Evolutionary conservation across 1,140 invertebrate genomes (phyloP).

Genomic region (Calephelis nemesis): DNA sequence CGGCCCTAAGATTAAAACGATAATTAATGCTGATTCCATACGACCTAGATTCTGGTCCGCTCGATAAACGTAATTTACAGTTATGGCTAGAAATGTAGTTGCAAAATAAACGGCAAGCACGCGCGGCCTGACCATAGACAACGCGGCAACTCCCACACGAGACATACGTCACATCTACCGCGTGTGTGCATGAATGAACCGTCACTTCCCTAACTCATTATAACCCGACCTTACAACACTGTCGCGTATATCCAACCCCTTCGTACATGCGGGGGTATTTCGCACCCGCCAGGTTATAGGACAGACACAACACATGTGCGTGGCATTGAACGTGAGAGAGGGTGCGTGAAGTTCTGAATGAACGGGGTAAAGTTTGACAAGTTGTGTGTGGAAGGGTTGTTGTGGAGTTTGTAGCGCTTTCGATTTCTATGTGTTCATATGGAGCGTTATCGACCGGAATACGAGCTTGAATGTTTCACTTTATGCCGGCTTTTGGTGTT

Average conservation of each 20-base stretch:
- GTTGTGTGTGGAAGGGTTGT: conserved; percentile 67
- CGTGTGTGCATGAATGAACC: conserved; percentile 56
- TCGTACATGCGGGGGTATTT: conserved; percentile 25
- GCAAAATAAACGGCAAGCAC: conserved; percentile 72
- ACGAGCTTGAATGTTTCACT: conserved; percentile 39
- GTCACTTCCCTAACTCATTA: conserved; percentile 43
- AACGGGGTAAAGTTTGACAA: conserved; percentile 67
- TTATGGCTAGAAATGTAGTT: conserved; percentile 77
- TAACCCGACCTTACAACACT: conserved; percentile 38
- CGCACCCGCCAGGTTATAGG: conserved; percentile 38
- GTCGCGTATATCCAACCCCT: conserved; percentile 26
- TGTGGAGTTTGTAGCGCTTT: conserved; percentile 63
- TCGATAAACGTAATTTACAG: conserved; percentile 78
- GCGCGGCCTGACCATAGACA: conserved; percentile 73
- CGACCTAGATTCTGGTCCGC: conserved; percentile 72
- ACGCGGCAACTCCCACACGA: conserved; percentile 64
- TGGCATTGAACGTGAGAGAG: conserved; percentile 51
- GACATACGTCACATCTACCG: conserved; percentile 41
- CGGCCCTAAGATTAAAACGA: conserved; percentile 74
- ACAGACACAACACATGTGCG: conserved; percentile 62
- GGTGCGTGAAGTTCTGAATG: conserved; percentile 57
- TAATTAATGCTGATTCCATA: conserved; percentile 79
- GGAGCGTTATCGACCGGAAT: conserved; percentile 58
- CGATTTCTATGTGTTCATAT: conserved; percentile 69
- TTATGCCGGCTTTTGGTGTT: background rate